Evolutionary conservation across 2,113 vertebrate genomes (phyloP).

Genomic region (Pantherophis guttatus): DNA sequence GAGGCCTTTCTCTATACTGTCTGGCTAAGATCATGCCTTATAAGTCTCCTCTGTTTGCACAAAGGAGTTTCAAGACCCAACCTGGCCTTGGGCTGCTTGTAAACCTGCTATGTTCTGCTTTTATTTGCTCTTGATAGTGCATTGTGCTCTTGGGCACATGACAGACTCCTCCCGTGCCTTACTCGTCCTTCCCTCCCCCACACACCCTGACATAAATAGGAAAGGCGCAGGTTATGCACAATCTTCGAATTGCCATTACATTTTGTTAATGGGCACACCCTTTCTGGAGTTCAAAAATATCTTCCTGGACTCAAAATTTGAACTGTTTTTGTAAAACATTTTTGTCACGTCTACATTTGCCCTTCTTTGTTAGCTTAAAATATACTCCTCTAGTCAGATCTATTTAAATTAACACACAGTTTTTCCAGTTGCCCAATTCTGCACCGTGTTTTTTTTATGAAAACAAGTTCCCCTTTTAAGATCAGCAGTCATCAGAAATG

Average conservation of each 20-base stretch:
- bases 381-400: conserved; percentile 22
- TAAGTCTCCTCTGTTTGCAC: not conserved
- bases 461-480: not conserved
- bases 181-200: not conserved
- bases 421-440: not conserved
- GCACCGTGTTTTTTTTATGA: not conserved
- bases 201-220: not conserved
- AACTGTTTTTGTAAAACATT: not conserved
- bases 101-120: not conserved
- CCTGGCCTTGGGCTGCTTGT: not conserved
- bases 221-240: not conserved
- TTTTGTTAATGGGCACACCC: not conserved
- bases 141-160: not conserved
- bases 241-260: not conserved
- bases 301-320: not conserved
- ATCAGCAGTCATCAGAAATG: accelerated
- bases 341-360: not conserved
- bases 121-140: not conserved
- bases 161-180: not conserved
- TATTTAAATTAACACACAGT: conserved; percentile 16
- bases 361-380: not conserved
- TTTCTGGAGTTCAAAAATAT: not conserved
- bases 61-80: not conserved
- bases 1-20: not conserved
- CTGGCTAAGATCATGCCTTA: not conserved